phyloP scores from a whole-genome alignment of 2,113 vertebrate genomes.

The Physeter macrocephalus region DNA sequence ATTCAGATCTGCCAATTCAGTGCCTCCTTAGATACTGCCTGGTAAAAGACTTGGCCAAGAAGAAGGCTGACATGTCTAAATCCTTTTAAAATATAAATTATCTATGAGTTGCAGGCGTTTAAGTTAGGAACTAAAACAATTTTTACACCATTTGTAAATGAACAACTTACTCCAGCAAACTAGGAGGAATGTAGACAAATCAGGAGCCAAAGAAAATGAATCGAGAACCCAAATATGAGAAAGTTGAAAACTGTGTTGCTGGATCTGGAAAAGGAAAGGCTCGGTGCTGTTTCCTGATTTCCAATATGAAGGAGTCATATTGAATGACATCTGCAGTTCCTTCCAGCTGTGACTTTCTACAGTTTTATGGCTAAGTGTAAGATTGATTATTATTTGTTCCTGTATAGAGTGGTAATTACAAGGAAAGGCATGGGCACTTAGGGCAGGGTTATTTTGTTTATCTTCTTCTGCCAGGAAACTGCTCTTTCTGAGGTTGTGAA shows the following conservation, averaged over 20 bases:
- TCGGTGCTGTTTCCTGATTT: neutral
- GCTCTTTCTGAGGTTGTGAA: neutral
- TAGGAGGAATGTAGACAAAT: conserved; percentile 32
- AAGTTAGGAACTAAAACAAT: neutral
- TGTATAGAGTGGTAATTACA: neutral
- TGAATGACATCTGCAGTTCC: neutral
- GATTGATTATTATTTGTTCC: neutral
- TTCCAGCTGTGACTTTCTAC: neutral
- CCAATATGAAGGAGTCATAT: neutral
- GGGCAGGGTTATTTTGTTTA: neutral
- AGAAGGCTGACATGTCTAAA: conserved; percentile 18
- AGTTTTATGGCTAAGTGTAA: neutral
- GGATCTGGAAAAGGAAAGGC: neutral
- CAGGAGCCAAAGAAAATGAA: conserved; percentile 52
- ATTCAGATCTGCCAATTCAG: neutral
- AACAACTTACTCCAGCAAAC: conserved; percentile 3
- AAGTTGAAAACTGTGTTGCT: neutral
- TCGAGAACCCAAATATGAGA: conserved; percentile 24
- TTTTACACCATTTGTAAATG: conserved; percentile 33
- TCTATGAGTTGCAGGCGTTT: conserved; percentile 25
- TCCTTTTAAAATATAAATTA: conserved; percentile 38
- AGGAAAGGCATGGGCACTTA: neutral
- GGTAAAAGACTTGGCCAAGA: conserved; percentile 30
- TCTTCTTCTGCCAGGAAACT: neutral
- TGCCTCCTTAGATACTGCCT: neutral